A percentile compares a stretch with the other conserved stretches of the same genome.
Evolutionary conservation across 2,113 vertebrate species (phyloP).

Genomic region (Ailuropoda melanoleuca): DNA sequence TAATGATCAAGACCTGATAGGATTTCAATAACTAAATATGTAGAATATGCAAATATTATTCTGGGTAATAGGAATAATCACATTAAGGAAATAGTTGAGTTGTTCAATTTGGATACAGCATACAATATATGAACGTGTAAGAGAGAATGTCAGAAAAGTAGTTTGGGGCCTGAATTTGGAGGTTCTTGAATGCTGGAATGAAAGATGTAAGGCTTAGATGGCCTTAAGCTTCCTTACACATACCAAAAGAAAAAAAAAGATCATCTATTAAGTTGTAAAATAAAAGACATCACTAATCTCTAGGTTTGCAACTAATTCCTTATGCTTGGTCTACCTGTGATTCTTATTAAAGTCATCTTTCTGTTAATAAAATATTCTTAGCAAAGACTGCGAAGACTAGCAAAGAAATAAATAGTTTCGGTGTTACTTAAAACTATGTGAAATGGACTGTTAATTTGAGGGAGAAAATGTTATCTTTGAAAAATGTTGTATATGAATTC

Average conservation of each 20-base stretch:
- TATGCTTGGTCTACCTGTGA: background rate
- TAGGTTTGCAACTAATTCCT: background rate
- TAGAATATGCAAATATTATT: background rate
- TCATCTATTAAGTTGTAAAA: background rate
- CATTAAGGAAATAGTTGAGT: background rate
- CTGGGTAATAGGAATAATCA: background rate
- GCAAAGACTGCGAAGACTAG: background rate
- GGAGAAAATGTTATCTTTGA: background rate
- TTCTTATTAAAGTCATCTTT: background rate
- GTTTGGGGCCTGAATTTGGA: background rate
- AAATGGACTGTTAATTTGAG: background rate
- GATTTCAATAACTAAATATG: background rate
- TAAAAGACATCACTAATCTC: background rate
- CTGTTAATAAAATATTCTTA: background rate
- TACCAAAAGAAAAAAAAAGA: background rate
- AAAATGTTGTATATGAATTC: background rate
- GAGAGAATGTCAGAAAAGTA: background rate
- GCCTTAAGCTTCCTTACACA: background rate
- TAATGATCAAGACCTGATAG: background rate
- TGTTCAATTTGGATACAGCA: background rate
- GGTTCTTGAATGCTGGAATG: background rate
- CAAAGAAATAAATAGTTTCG: background rate
- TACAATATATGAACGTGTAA: background rate
- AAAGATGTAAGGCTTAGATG: constrained; percentile 3
- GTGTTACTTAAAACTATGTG: background rate